Base-by-base conservation (phyloP, 2,797 vertebrate species). In the Malurus splendens region DNA sequence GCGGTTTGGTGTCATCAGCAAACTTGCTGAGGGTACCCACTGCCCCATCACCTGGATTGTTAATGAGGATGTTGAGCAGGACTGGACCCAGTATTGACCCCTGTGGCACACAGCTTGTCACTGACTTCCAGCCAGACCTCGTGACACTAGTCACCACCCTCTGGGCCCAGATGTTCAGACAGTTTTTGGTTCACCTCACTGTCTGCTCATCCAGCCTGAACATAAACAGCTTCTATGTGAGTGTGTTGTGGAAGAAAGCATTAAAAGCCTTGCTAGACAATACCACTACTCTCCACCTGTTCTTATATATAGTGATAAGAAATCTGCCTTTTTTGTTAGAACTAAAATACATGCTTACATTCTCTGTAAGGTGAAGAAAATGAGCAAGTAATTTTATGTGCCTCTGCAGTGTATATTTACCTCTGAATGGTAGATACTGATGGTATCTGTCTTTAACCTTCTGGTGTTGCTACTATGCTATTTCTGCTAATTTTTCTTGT, bases 401-500 rank as follows among this genome's bases (percentile, higher is more conserved):
- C 24, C 24, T 77, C 3, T 73, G 42, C 55, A 44, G 10, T 79
- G 4, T 52, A 9, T 89, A 20, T 73, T 52, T 56, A 51, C 55
- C 50, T 62, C 20, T 39, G 25, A 39, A 25, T 64, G 16, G 56
- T 65, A 73, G 51, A 7, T 54, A 9, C 12, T 54, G 41, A 18
- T 60, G 24, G 18, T 66, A 20, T 54, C 30, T 48, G 0, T 28
- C 25, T 71, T 87, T 54, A 75, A 68, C 47, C 16, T 71, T 57
- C 41, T 73, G 13, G 61, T 73, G 19, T 32, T 4, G 36, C 11
- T 14, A 6, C 20, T 52, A 2, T 62, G 13, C 10, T 56, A 0
- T 39, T 48, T 72, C 79, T 48, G 36, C n/a, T 70, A 28, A 3
- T 87, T 87, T 91, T 81, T 86, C 39, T 57, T 75, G 39, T 78